phyloP scores from a whole-genome alignment of 1,140 invertebrate species.

The Pomacea maculata region DNA sequence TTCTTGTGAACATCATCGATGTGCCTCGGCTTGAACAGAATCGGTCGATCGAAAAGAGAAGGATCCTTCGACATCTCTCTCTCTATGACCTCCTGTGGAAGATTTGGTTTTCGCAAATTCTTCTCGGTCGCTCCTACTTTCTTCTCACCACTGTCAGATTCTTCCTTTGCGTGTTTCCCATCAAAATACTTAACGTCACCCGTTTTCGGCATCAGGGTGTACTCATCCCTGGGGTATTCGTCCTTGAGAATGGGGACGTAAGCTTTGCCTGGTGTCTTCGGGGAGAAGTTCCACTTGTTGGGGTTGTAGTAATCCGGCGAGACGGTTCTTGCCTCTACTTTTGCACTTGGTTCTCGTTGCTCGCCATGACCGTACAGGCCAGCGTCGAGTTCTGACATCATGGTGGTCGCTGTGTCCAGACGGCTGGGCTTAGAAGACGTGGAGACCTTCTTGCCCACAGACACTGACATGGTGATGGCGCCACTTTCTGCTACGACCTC shows the following conservation, averaged over 20 bases:
- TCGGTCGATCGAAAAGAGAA: conserved; percentile 45
- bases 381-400: conserved; percentile 13
- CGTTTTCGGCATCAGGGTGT: conserved; percentile 54
- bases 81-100: conserved; percentile 46
- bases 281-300: conserved; percentile 57
- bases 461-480: conserved; percentile 19
- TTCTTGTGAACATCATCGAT: conserved; percentile 57
- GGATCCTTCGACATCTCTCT: conserved; percentile 41
- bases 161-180: conserved; percentile 38
- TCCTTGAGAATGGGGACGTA: conserved; percentile 58
- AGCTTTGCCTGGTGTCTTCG: conserved; percentile 42
- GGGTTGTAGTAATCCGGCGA: conserved; percentile 35
- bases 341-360: conserved; percentile 3
- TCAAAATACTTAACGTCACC: conserved; percentile 51
- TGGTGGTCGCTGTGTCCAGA: conserved; percentile 20
- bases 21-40: conserved; percentile 59
- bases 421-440: conserved; percentile 21
- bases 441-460: conserved; percentile 17
- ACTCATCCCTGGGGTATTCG: conserved; percentile 61
- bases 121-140: conserved; percentile 38
- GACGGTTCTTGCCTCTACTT: not conserved
- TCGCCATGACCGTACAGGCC: conserved; percentile 9
- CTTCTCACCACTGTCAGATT: conserved; percentile 33
- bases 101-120: conserved; percentile 43
- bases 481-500: conserved; percentile 15